A percentile compares a stretch with the other conserved stretches of the same genome.
phyloP scores from a whole-genome alignment of 2,113 vertebrate species.

The Sakesphorus luctuosus region DNA sequence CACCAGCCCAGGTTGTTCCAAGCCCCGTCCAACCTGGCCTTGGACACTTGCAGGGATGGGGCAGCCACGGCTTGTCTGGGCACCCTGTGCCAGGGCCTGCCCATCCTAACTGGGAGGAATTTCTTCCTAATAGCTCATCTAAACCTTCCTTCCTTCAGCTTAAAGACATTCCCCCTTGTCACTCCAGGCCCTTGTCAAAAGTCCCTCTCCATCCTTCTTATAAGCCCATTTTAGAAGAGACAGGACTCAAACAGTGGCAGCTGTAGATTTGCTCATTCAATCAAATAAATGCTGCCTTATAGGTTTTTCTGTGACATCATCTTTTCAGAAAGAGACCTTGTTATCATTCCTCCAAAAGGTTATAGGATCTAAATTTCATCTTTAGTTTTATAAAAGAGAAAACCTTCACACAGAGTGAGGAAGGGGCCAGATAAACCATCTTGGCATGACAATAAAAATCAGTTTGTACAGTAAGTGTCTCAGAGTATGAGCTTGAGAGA shows the following conservation, averaged over 20 bases:
- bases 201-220: background rate
- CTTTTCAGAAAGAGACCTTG: background rate
- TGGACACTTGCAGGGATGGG: background rate
- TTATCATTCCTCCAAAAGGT: background rate
- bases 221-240: background rate
- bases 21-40: background rate
- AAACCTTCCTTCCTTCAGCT: background rate
- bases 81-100: background rate
- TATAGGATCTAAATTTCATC: slow-evolving; percentile 11
- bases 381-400: slow-evolving; percentile 10
- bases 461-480: background rate
- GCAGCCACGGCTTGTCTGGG: background rate
- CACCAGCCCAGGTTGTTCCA: background rate
- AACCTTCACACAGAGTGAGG: background rate
- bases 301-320: background rate
- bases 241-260: background rate
- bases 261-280: background rate
- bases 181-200: background rate
- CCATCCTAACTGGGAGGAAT: background rate
- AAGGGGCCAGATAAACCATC: background rate
- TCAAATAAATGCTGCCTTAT: background rate
- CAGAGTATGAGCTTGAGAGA: background rate
- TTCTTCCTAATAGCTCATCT: rapidly evolving
- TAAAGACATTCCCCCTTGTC: background rate
- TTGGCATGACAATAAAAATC: slow-evolving; percentile 31